Evolutionary conservation across 2,888 invertebrate genomes (phyloP).

Genomic region (Tiliacea citrago): DNA sequence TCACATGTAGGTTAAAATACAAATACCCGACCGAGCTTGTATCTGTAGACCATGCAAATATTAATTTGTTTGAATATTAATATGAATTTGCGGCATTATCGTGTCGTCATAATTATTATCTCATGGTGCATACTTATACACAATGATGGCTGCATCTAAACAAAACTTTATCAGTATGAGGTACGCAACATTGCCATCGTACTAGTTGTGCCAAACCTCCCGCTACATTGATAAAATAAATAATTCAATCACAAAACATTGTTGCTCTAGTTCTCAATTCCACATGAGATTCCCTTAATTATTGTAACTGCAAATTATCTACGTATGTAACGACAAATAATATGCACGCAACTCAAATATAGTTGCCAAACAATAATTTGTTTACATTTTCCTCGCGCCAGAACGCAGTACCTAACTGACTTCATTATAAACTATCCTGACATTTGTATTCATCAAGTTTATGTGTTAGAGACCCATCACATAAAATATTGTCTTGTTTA

Average conservation of each 20-base stretch:
- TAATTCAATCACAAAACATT: neutral
- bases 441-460: conserved; percentile 27
- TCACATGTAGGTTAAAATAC: neutral
- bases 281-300: conserved; percentile 38
- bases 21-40: neutral
- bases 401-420: conserved; percentile 29
- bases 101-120: too few species aligned
- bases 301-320: conserved; percentile 45
- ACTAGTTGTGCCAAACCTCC: conserved; percentile 20
- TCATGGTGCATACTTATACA: too few species aligned
- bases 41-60: neutral
- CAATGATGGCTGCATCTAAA: neutral
- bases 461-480: conserved; percentile 8
- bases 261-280: conserved; percentile 34
- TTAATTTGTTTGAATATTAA: neutral
- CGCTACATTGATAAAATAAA: conserved; percentile 18
- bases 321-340: neutral
- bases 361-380: conserved; percentile 58
- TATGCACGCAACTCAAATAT: conserved; percentile 33
- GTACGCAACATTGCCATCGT: conserved; percentile 9
- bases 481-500: conserved; percentile 5
- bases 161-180: too few species aligned
- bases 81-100: neutral
- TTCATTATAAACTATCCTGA: conserved; percentile 36
- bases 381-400: conserved; percentile 42